Base-by-base conservation (phyloP, 2,888 invertebrate genomes). In the Lathronympha strigana region DNA sequence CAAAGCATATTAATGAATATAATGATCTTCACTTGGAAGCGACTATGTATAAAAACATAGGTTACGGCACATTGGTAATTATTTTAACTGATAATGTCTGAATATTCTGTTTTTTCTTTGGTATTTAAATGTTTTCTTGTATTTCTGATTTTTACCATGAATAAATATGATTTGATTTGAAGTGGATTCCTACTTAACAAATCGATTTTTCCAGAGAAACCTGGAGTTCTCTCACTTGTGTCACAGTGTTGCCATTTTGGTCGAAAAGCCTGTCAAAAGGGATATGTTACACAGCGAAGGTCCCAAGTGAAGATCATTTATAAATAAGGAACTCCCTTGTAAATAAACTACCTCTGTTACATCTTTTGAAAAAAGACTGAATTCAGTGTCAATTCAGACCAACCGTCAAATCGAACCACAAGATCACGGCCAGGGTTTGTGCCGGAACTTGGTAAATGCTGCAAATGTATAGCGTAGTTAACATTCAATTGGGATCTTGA, bases 311-410 rank as follows among this genome's bases (percentile, higher is more conserved):
- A 67, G 17, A 31, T 50, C 57, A 69, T 67, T 63, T 57, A 61
- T 72, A 68, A 68, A 71, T 68, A 64, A 67, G 40, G 69, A 74
- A 71, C 76, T 72, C 79, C 78, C 76, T 76, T 88, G 87, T 89
- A 87, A 83, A 90, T 88, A 87, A 83, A 77, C 78, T 88, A 88
- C 86, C 85, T 90, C 87, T 83, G 82, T 73, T 69, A 66, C 74
- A 80, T 80, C 79, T 79, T 79, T 85, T 81, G 80, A 84, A 84
- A 80, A 78, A 92, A 92, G 92, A 92, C 92, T 92, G 92, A 92
- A 90, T 88, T 88, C 88, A 79, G 86, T 87, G 92, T 92, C 92
- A 92, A 92, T 92, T 92, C 91, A 66, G 66, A 66, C 60, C 60
- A 60, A 61, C 54, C 60, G 61, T 61, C 54, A 49, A 54, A 23